A percentile compares a stretch with the other conserved stretches of the same genome.
Conservation (phyloP, 2,113 vertebrate genomes). For the Furnarius figulus region DNA sequence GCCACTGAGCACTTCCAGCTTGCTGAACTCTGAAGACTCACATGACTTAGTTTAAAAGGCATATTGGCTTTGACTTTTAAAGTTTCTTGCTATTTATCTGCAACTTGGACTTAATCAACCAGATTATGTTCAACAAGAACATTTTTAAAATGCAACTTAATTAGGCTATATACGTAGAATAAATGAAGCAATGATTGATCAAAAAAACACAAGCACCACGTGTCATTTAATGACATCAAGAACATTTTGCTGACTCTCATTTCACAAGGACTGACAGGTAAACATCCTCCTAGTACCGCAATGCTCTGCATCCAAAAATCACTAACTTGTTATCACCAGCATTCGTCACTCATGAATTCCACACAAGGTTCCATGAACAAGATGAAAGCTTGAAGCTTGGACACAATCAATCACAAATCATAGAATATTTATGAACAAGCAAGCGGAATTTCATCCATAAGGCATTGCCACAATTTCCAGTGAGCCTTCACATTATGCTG, state of each 20-base stretch:
- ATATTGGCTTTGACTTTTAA: background rate
- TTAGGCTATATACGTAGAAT: background rate
- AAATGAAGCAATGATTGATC: background rate
- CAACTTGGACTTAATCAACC: background rate
- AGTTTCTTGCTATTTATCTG: background rate
- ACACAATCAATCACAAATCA: background rate
- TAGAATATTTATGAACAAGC: background rate
- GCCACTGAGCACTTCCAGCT: background rate
- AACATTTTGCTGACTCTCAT: background rate
- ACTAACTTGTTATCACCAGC: background rate
- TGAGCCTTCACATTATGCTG: background rate
- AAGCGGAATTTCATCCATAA: background rate
- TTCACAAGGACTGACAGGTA: background rate
- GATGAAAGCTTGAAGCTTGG: background rate
- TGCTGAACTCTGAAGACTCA: background rate
- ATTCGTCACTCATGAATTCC: background rate
- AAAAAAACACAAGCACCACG: background rate
- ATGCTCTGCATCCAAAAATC: background rate
- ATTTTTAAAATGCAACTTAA: background rate
- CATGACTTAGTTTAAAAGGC: background rate
- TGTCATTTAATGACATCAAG: background rate
- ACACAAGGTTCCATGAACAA: background rate
- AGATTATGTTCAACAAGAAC: background rate
- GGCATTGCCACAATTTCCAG: background rate
- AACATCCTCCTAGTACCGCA: background rate